phyloP scores from a whole-genome alignment of 2,113 vertebrate species.

The Cyanistes caeruleus region DNA sequence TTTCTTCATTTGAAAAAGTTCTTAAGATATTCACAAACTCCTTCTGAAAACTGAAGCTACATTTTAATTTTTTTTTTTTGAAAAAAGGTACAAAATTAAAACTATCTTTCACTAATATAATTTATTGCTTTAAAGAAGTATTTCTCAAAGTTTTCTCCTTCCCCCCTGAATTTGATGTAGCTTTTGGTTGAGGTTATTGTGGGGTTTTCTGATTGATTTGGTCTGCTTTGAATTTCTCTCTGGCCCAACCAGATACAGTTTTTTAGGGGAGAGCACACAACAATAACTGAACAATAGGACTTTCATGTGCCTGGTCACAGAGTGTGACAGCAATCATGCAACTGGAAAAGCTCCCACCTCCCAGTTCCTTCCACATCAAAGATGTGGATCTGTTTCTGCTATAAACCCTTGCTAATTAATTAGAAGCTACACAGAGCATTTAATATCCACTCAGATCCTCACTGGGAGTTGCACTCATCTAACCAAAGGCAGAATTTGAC shows the following conservation, averaged over 20 bases:
- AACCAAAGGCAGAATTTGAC: conserved; percentile 57
- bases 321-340: neutral
- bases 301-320: neutral
- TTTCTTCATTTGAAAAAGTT: neutral
- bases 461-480: conserved; percentile 41
- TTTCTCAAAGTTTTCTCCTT: neutral
- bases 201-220: neutral
- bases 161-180: neutral
- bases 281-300: neutral
- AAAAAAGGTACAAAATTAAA: neutral
- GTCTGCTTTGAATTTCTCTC: neutral
- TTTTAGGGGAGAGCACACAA: neutral
- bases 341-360: neutral
- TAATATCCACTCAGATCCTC: conserved; percentile 40
- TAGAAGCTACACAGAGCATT: conserved; percentile 37
- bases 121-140: neutral
- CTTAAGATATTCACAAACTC: neutral
- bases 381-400: neutral
- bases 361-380: conserved; percentile 37
- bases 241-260: neutral
- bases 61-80: neutral
- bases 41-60: neutral
- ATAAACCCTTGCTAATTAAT: conserved; percentile 48
- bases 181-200: neutral
- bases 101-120: neutral